Evolutionary conservation across 2,888 invertebrate species (phyloP).

Genomic region (Cistogaster globosa): DNA sequence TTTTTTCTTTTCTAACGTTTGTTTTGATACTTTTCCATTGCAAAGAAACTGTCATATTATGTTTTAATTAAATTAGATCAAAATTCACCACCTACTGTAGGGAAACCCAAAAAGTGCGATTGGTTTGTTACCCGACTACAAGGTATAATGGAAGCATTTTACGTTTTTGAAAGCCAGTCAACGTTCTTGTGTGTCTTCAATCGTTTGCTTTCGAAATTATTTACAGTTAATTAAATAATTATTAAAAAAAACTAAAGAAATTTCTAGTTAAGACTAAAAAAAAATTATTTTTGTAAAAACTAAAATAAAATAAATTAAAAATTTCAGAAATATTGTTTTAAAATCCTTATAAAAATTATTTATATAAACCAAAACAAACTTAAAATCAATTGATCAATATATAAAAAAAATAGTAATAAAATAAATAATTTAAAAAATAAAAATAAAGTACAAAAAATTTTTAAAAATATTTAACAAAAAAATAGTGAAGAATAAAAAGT

Average conservation of each 20-base stretch:
- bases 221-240: slow-evolving; percentile 5
- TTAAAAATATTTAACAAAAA: no score
- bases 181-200: slow-evolving; percentile 70
- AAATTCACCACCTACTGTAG: slow-evolving; percentile 68
- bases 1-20: background rate
- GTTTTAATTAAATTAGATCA: slow-evolving; percentile 72
- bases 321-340: no score
- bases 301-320: background rate
- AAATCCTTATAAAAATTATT: no score
- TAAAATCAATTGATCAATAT: no score
- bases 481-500: no score
- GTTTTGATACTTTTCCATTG: slow-evolving; percentile 14
- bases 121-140: slow-evolving; percentile 71
- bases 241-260: background rate
- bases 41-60: slow-evolving; percentile 49
- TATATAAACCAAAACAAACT: no score
- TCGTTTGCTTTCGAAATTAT: slow-evolving; percentile 27
- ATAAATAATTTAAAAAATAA: no score
- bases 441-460: no score
- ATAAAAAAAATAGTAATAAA: no score
- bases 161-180: slow-evolving; percentile 66
- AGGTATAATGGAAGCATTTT: slow-evolving; percentile 67
- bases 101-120: slow-evolving; percentile 72
- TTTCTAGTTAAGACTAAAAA: background rate
- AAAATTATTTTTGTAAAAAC: background rate